Base-by-base conservation (phyloP, 2,113 vertebrate species). In the Electrona antarctica region DNA sequence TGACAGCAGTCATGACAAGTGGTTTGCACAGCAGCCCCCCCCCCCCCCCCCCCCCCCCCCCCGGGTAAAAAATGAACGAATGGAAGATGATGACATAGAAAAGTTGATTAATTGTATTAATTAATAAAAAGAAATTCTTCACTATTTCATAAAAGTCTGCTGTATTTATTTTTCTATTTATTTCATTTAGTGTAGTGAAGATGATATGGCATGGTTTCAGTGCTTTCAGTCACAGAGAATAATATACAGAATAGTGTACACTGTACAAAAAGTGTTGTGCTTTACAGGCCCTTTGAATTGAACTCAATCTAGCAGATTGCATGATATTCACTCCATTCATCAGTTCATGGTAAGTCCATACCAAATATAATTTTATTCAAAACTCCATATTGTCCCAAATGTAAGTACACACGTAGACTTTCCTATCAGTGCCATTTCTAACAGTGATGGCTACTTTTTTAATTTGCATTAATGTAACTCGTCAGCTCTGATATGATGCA, bases 1-100 rank as follows among this genome's bases (percentile, higher is more conserved):
- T 93, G 91, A 93, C 92, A 92, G 91, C 86, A 85, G 88, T 86
- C 89, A 88, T 89, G 88, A 91, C 89, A 89, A 91, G 90, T 90
- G 83, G 86, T 92, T 92, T 89, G 84, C 81, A 83, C 71, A 75
- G 83, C 82, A 87, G 3, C 33, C 89, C 85, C 78, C 70, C 83
- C 84, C 87, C 90, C 89, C 83, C 84, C 87, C 90, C 89, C 78
- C 70, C 83, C 84, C 87, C 90, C 89, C 33, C 33, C 33, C 33
- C 33, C 3, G 33, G 78, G 74, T 74, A 80, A 85, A 89, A 89
- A 91, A 82, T 82, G 84, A 85, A 71, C 69, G 57, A 79, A 84
- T 60, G 64, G 50, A 80, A 50, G 71, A 68, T 71, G 78, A 88
- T 81, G 88, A 85, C 83, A 83, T 54, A 64, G 8, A 60, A 29